Base-by-base conservation (phyloP, 2,888 invertebrate species). In the Tanypteryx hageni region DNA sequence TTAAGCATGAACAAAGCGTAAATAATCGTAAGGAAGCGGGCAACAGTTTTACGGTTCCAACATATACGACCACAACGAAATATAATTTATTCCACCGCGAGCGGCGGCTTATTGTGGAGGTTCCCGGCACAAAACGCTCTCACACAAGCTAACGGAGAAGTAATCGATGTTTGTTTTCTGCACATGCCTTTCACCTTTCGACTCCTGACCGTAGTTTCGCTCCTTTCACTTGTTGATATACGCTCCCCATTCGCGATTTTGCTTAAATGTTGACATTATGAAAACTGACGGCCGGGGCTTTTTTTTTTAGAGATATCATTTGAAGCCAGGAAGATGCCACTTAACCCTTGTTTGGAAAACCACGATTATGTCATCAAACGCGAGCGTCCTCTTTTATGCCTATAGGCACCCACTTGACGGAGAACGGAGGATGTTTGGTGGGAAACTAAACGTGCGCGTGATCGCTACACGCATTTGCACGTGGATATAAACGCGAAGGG, bases 291-390 rank as follows among this genome's bases (percentile, higher is more conserved):
- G 86, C 27, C 59, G 9, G 86, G 61, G 61, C 59, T 61, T 16
- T 31, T 31, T 86, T 18, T 86, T 61, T 61, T 86, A 31, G 76
- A 86, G 86, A 86, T 86, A 86, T 86, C 86, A 57, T 61, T 61
- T 61, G 86, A 86, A 31, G 86, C 86, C 86, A 86, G 86, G 86
- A 86, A 61, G 86, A 86, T 31, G 16, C 86, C 86, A 86, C 86
- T 86, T 86, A 59, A 86, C 86, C 86, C 86, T 86, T 61, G 86
- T 86, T 86, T 86, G 59, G 86, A 86, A 86, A 86, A 86, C 61
- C 86, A 59, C 86, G 86, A 86, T 86, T 86, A 61, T 86, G 86
- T 61, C 86, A 59, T 86, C 86, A 22, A 27, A 86, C 31, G 31
- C 31, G 16, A 27, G 61, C 61, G 61, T 61, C 86, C 86, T 86